Evolutionary conservation across 2,113 vertebrate species (phyloP), one percentile per base, ranked within the genome.

Genomic region (Eulacestoma nigropectus): DNA sequence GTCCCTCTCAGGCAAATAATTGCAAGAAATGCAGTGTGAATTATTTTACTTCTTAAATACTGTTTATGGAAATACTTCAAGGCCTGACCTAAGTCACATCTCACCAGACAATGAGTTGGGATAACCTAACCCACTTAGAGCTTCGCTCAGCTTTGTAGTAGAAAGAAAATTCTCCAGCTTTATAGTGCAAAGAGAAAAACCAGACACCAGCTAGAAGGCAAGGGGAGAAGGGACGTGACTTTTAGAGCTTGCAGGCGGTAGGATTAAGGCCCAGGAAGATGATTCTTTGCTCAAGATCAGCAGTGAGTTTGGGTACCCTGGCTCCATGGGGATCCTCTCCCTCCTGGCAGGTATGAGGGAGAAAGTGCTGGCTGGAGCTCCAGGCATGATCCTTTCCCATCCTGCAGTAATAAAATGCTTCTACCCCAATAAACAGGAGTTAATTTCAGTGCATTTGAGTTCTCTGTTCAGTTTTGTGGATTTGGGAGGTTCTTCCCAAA

Each of bases 71-170:
- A 89, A 55, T 11, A 33, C 56, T 87, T 81, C 39, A 65, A 70
- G 84, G 77, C 42, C 59, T 96, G 95, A 89, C 80, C 84, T 39
- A 11, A 81, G 92, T 55, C 64, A 27, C 8, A 13, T 68, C 81
- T 84, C 56, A 11, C 20, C 68, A 93, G 87, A 75, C 73, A 67
- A 75, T 2, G 73, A 74, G 74, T 7, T 69, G 81, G 75, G 78
- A 74, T 70, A 87, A 81, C 93, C 68, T 81, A 10, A 4, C 46
- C 50, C 4, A 2, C 83, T 56, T 3, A 27, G 83, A 9, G 49
- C 63, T 85, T 27, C 2, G 0, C 70, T 72, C 0, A 0, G 20
- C 87, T 93, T 90, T 94, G 75, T 79, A 90, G 70, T 35, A 37
- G 21, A 88, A 86, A 90, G 84, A 69, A 68, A 62, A 22, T n/a